Conservation (phyloP, 2,113 vertebrate genomes). For the Protomyctophum bolini region DNA sequence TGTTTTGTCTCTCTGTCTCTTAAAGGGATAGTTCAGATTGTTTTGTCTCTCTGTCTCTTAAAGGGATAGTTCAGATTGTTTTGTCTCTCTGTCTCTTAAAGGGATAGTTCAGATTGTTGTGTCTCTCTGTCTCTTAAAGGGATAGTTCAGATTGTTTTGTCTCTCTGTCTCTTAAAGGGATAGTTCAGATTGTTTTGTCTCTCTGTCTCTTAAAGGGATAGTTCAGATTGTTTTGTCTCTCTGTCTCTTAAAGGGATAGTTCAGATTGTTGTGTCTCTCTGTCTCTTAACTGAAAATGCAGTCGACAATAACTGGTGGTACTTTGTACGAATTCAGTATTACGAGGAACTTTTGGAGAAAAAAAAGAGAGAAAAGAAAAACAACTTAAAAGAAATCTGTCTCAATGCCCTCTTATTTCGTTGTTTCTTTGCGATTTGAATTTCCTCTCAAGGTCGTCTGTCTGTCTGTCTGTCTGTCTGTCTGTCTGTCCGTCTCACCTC, state of each 20-base stretch:
- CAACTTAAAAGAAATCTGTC: constrained; percentile 47
- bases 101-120: no score
- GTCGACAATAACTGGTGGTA: constrained; percentile 34
- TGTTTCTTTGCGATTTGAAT: constrained; percentile 25
- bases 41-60: constrained; percentile 25
- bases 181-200: no score
- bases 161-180: constrained; percentile 12
- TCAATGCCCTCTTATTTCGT: constrained; percentile 36
- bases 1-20: constrained; percentile 29
- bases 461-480: no score
- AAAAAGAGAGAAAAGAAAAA: constrained; percentile 14
- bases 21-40: no score
- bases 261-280: no score
- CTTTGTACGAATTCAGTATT: constrained; percentile 59
- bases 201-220: neutral
- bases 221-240: no score
- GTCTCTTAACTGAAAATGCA: constrained; percentile 31
- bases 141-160: no score
- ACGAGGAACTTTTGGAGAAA: constrained; percentile 32
- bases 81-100: constrained; percentile 25
- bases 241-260: neutral
- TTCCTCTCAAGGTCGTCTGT: neutral
- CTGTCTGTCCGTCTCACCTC: neutral
- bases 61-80: no score
- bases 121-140: constrained; percentile 23